Evolutionary conservation across 2,113 vertebrate genomes (phyloP), one percentile per base, ranked within the genome.

Genomic region (Myanophis thanlyinensis): DNA sequence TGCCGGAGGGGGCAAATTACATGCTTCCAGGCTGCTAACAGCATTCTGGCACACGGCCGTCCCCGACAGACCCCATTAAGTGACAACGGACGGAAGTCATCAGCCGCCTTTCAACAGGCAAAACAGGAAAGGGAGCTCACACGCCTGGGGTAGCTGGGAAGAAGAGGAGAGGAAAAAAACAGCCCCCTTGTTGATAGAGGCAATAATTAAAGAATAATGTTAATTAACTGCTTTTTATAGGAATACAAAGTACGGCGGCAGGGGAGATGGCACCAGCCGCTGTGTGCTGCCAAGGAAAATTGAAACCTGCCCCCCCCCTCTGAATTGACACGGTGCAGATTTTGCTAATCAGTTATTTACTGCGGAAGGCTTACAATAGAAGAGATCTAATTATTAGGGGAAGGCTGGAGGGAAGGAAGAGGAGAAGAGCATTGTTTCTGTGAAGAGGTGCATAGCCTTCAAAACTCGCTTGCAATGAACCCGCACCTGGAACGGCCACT

Each of bases 1-100:
- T 98, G 98, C 98, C 98, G 98, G 96, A 97, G 98, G 98, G 98
- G 98, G 98, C 97, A 95, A 98, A 98, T 98, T 98, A 98, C 98
- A 98, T 97, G 98, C 98, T 98, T 96, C 97, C 98, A 98, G 98
- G 98, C 98, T 97, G 98, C 98, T 98, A 98, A 98, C 98, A 97
- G 98, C 97, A 98, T 98, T 97, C 96, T 97, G 96, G 96, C 96
- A 93, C 92, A 93, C 97, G 98, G 98, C 98, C 98, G 98, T 98
- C 98, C 98, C 97, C 98, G 97, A 96, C 97, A 98, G 97, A 97
- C 98, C 98, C 98, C 98, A 97, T 98, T 98, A 98, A 98, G 98
- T 98, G 98, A 98, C 98, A 98, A 97, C 93, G 96, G 98, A 98
- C 97, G 97, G 98, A 97, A 98, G 98, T 98, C 98, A 98, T 98